Evolutionary conservation across 2,113 vertebrate species (phyloP), one percentile per base, ranked within the genome.

Genomic region (Psettodes erumei): DNA sequence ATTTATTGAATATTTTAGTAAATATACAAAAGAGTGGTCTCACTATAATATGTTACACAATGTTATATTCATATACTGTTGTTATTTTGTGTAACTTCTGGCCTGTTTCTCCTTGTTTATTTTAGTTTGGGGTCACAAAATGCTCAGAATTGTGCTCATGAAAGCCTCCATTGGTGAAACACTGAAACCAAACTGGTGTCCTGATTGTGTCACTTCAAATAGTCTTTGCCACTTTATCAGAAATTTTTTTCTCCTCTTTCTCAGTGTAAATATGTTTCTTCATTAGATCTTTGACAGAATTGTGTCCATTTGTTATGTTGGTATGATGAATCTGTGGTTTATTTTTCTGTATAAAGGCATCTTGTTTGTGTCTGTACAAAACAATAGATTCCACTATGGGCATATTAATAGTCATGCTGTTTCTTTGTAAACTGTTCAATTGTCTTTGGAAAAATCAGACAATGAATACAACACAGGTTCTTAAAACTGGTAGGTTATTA

Each of bases 191-290:
- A 91, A 87, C 71, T 56, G 35, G 72, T 86, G 72, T 84, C 82
- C 84, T 74, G 27, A 58, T 86, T 86, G 85, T 91, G 88, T 90
- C 84, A 69, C 28, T 76, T 81, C 16, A 73, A 84, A 75, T 84
- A 61, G 61, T 42, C 35, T 67, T 62, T 64, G 28, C 77, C 76
- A 61, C 60, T 84, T 72, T 79, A 51, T 83, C 51, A 59, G 61
- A 75, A 76, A 79, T 11, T 43, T 9, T 43, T 59, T 2, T 3
- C 2, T 27, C 1, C 21, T 1, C 19, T 30, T 28, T 58, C 23
- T 50, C 19, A 35, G 77, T 88, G 86, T 90, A 85, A 88, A 89
- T 87, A 89, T 71, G 77, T 83, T 55, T 28, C 53, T 64, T 82
- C 64, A 71, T 86, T 78, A 43, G 53, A 86, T 61, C 55, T 69